phyloP scores from a whole-genome alignment of 2,888 invertebrate species.

The Pemphredon lugubris region DNA sequence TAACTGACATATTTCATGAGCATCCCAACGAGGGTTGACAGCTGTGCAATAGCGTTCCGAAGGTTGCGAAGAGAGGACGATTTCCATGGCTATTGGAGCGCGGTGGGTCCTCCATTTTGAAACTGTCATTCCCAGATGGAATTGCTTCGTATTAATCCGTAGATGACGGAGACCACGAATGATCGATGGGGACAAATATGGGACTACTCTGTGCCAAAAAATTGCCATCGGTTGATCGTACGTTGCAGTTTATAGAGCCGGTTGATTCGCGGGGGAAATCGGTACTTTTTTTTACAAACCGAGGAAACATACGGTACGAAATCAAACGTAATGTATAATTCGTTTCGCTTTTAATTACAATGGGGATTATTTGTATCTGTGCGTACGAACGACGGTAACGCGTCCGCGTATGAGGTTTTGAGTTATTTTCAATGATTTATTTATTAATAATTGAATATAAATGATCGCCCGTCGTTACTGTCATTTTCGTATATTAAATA shows the following conservation, averaged over 20 bases:
- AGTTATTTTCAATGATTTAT: no score
- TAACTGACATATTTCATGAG: slow-evolving; percentile 55
- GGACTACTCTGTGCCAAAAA: slow-evolving; percentile 14
- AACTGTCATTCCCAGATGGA: slow-evolving; percentile 59
- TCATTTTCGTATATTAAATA: no score
- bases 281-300: no score
- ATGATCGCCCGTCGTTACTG: no score
- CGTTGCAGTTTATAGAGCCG: neutral
- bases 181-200: slow-evolving; percentile 60
- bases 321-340: no score
- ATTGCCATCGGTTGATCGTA: slow-evolving; percentile 1
- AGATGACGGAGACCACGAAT: slow-evolving; percentile 21
- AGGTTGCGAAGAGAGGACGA: slow-evolving; percentile 50
- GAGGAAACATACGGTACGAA: no score
- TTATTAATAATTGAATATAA: no score
- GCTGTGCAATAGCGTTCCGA: slow-evolving; percentile 53
- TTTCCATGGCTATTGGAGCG: slow-evolving; percentile 46
- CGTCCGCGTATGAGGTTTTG: no score
- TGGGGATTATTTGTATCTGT: no score
- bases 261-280: neutral
- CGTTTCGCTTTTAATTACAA: no score
- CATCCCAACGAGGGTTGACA: slow-evolving; percentile 48
- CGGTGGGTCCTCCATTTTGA: slow-evolving; percentile 44
- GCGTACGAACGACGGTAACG: no score
- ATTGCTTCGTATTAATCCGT: slow-evolving; percentile 57